A percentile compares a stretch with the other conserved stretches of the same genome.
Conservation (phyloP, 2,888 invertebrate species). For the Spialia ferax region DNA sequence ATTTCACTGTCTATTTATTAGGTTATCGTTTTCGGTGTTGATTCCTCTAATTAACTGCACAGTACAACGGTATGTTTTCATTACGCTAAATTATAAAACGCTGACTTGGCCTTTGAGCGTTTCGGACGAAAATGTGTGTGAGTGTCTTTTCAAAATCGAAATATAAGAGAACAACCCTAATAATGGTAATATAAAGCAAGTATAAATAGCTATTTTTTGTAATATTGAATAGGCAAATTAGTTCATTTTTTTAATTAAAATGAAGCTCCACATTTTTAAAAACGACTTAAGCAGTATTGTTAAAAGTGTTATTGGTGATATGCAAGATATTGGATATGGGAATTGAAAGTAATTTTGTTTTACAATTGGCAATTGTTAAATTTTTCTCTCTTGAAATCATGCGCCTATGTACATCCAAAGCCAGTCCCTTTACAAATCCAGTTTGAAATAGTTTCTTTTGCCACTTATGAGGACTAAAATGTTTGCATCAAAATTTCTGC, state of each 20-base stretch:
- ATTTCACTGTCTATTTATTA: conserved; percentile 86
- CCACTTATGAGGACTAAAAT: too few species aligned
- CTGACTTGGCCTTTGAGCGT: not conserved
- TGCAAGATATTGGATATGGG: not conserved
- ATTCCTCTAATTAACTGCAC: conserved; percentile 77
- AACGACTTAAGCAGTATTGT: too few species aligned
- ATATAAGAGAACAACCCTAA: not conserved
- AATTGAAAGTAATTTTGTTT: not conserved
- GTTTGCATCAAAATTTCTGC: too few species aligned
- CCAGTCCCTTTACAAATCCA: too few species aligned
- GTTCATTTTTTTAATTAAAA: not conserved
- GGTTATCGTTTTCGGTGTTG: conserved; percentile 84
- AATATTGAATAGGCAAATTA: not conserved
- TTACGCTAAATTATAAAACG: conserved; percentile 50
- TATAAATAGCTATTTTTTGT: not conserved
- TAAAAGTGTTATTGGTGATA: not conserved
- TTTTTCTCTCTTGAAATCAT: too few species aligned
- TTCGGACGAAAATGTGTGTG: not conserved
- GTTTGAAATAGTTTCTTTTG: too few species aligned
- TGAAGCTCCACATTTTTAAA: not conserved
- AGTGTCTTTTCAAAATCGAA: not conserved
- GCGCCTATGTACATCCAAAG: too few species aligned
- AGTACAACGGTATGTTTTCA: conserved; percentile 71
- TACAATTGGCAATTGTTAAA: conserved; percentile 10
- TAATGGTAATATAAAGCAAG: not conserved